phyloP scores from a whole-genome alignment of 1,140 invertebrate species.

The Diabrotica undecimpunctata region DNA sequence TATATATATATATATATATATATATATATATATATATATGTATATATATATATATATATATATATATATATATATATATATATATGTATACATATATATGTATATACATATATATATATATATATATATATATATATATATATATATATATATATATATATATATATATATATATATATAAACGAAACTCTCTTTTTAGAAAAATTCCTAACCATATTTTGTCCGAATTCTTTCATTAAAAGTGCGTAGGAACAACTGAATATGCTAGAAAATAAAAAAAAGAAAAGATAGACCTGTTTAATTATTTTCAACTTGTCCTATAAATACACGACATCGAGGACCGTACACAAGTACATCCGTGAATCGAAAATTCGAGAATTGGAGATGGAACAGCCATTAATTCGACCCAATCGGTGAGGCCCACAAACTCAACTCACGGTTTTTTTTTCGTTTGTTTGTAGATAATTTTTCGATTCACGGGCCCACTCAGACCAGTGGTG shows the following conservation, averaged over 20 bases:
- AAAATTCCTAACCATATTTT: neutral
- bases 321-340: constrained; percentile 7
- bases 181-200: neutral
- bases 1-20: no score
- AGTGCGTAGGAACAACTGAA: constrained; percentile 14
- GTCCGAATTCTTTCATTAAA: constrained; percentile 6
- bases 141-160: no score
- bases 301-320: constrained; percentile 22
- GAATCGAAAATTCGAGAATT: neutral
- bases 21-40: no score
- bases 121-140: no score
- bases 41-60: no score
- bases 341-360: constrained; percentile 6
- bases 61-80: no score
- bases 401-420: no score
- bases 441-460: constrained; percentile 4
- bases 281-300: constrained; percentile 17
- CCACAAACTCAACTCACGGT: neutral
- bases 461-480: constrained; percentile 13
- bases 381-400: no score
- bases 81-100: no score
- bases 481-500: constrained; percentile 2
- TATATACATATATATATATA: no score
- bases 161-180: no score
- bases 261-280: constrained; percentile 5